Base-by-base conservation (phyloP, 2,797 vertebrate genomes). In the Denticeps clupeoides region DNA sequence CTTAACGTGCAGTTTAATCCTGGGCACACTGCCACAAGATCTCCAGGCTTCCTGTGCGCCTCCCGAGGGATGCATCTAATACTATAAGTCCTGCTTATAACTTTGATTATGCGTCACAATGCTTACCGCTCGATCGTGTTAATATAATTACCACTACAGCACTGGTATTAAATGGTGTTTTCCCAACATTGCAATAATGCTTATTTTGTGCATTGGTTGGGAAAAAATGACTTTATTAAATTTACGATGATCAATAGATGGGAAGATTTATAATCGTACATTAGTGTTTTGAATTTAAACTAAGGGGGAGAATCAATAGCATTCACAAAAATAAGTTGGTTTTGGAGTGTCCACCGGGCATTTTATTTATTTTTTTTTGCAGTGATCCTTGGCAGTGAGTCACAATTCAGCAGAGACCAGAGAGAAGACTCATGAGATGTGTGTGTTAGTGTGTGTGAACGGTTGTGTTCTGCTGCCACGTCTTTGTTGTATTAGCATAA, bases 251-350 rank as follows among this genome's bases (percentile, higher is more conserved):
- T 95, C 91, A 80, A 93, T 95, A 87, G 69, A 70, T 78, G 78
- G 75, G 82, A 77, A 84, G 83, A 89, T 90, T 90, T 89, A 89
- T 89, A 86, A 85, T 81, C 56, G 72, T 71, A 87, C 85, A 90
- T 94, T 92, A 92, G 85, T 86, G 88, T 86, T 86, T 81, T 85
- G 87, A 90, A 86, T 90, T 89, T 88, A 86, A 89, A 90, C 90
- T 87, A 89, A 77, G 82, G 81, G 64, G 67, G 77, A 75, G 79
- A 87, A 88, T 95, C 89, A 76, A 94, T 97, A 71, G 74, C 79
- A 84, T 84, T 89, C 85, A 79, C 82, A 83, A 81, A 90, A 91
- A 91, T 87, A 87, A 72, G 72, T 63, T 77, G 77, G 81, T 78
- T 80, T 80, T 78, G 80, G 78, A 83, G 73, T 77, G 68, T 87